Percentiles rank a stretch among this genome's conserved stretches.
These are phyloP conservation scores for Bhutanitis thaidina DNA, from an alignment of 2,888 invertebrate genomes.

Conservation along the genomic window DNA sequence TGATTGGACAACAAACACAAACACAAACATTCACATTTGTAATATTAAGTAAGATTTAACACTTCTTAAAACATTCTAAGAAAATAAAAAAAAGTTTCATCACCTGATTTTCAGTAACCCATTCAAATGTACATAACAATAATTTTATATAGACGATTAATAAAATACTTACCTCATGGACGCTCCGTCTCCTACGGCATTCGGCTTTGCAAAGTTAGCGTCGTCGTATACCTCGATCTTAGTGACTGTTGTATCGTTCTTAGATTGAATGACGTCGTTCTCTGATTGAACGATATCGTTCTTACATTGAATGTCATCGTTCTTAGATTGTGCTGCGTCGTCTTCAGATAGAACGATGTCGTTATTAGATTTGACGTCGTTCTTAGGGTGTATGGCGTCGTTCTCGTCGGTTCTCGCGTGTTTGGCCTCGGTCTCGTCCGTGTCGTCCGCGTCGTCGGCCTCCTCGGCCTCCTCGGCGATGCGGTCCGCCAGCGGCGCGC, in stretches of 20 bases:
- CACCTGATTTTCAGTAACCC: too few relatives aligned
- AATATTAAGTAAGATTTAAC: too few relatives aligned
- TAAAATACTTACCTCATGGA: conserved; percentile 46
- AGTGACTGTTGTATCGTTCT: not conserved
- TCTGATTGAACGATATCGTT: not conserved
- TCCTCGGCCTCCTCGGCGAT: conserved; percentile 62
- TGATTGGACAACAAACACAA: too few relatives aligned
- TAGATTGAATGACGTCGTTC: not conserved
- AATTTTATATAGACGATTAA: too few relatives aligned
- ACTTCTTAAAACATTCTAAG: too few relatives aligned
- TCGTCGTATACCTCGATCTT: not conserved
- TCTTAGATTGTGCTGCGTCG: not conserved
- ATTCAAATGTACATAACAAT: too few relatives aligned
- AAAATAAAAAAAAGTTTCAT: too few relatives aligned
- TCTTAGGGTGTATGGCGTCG: conserved; percentile 26
- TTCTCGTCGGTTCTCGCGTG: not conserved
- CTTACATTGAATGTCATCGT: not conserved
- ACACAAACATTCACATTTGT: too few relatives aligned
- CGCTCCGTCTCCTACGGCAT: conserved; percentile 33
- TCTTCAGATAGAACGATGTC: not conserved
- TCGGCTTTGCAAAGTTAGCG: conserved; percentile 30
- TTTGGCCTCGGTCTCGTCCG: conserved; percentile 8
- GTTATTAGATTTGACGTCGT: conserved; percentile 4
- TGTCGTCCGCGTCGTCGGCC: conserved; percentile 19
- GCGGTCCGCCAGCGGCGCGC: conserved; percentile 53